Conservation (phyloP, 2,113 vertebrate genomes). For the Takifugu flavidus region DNA sequence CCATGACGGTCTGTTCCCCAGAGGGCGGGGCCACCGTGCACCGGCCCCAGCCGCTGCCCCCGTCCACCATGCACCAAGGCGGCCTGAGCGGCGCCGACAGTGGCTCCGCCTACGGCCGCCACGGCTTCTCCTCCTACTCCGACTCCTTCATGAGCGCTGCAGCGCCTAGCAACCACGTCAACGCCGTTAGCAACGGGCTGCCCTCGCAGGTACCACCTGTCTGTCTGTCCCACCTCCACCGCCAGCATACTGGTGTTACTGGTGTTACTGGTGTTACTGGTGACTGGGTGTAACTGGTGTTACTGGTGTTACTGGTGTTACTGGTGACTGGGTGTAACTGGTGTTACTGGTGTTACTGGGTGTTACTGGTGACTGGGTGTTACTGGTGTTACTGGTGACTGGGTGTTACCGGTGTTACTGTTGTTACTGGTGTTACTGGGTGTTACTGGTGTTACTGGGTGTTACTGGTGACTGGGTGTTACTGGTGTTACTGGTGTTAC, state of each 20-base stretch:
- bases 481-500: no score
- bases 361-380: no score
- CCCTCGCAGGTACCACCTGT: slow-evolving; percentile 85
- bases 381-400: no score
- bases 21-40: slow-evolving; percentile 87
- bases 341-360: no score
- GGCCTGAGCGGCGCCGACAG: slow-evolving; percentile 79
- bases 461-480: no score
- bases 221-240: neutral
- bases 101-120: slow-evolving; percentile 85
- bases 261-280: slow-evolving; percentile 10
- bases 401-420: no score
- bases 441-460: no score
- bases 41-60: slow-evolving; percentile 91
- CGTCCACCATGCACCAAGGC: slow-evolving; percentile 93
- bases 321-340: no score
- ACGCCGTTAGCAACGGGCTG: slow-evolving; percentile 90
- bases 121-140: slow-evolving; percentile 92
- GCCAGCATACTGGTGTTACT: neutral
- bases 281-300: no score
- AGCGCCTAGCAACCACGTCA: slow-evolving; percentile 88
- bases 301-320: no score
- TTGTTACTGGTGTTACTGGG: no score
- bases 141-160: slow-evolving; percentile 92
- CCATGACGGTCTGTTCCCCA: slow-evolving; percentile 44